Conservation (phyloP, 2,113 vertebrate genomes). For the Epinephelus cyanopodus region DNA sequence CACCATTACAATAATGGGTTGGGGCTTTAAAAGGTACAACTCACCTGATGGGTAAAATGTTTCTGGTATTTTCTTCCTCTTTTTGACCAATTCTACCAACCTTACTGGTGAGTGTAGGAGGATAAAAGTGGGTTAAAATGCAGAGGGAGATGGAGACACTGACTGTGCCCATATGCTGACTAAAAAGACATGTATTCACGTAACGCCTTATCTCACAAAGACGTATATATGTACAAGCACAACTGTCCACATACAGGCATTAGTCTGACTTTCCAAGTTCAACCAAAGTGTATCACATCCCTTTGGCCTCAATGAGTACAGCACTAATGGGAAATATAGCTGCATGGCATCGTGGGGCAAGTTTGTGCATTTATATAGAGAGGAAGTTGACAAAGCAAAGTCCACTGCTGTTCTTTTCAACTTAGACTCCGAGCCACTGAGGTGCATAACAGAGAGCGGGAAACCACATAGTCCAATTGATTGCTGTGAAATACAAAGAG, state of each 20-base stretch:
- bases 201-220: not conserved
- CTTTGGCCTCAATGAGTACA: slow-evolving; percentile 8
- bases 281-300: not conserved
- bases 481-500: slow-evolving; percentile 47
- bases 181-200: not conserved
- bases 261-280: not conserved
- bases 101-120: slow-evolving; percentile 15
- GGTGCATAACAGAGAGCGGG: slow-evolving; percentile 20
- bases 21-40: slow-evolving; percentile 66
- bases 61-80: slow-evolving; percentile 43
- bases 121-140: slow-evolving; percentile 33
- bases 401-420: slow-evolving; percentile 37
- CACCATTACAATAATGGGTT: slow-evolving; percentile 71
- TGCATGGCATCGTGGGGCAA: not conserved
- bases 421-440: slow-evolving; percentile 22
- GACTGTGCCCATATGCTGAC: not conserved
- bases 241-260: not conserved
- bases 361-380: slow-evolving; percentile 32
- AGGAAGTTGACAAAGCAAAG: slow-evolving; percentile 36
- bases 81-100: slow-evolving; percentile 33
- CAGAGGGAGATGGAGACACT: not conserved
- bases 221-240: not conserved
- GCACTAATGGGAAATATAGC: slow-evolving; percentile 5
- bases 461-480: slow-evolving; percentile 31
- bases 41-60: slow-evolving; percentile 42